phyloP scores from a whole-genome alignment of 2,797 vertebrate species.

The Syngnathus rostellatus region DNA sequence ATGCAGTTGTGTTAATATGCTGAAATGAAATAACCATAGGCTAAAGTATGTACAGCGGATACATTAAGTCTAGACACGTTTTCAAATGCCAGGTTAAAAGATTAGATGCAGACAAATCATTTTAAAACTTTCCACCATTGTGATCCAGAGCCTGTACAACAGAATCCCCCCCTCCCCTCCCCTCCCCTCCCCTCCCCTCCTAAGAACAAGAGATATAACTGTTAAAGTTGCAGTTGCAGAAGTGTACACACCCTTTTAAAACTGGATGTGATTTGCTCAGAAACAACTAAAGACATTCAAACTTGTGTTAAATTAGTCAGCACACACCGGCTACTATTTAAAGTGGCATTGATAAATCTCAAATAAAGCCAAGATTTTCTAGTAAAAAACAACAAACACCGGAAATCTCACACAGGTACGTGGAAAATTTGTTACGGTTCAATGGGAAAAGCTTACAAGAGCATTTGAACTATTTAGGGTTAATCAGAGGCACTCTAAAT shows the following conservation, averaged over 20 bases:
- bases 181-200: too few relatives aligned
- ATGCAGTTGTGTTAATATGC: constrained; percentile 29
- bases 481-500: neutral
- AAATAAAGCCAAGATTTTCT: neutral
- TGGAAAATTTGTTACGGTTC: neutral
- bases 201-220: neutral
- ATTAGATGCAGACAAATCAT: neutral
- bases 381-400: neutral
- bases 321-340: neutral
- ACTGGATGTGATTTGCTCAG: neutral
- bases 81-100: neutral
- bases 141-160: too few relatives aligned
- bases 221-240: too few relatives aligned
- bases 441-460: neutral
- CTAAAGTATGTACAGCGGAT: neutral
- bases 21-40: constrained; percentile 24
- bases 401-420: neutral
- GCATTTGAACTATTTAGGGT: neutral
- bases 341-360: neutral
- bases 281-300: neutral
- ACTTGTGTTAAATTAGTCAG: neutral
- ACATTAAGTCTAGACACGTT: neutral
- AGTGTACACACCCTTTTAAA: neutral
- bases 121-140: neutral
- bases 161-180: too few relatives aligned